Evolutionary conservation across 2,888 invertebrate genomes (phyloP).

Genomic region (Eurytoma adleriae): DNA sequence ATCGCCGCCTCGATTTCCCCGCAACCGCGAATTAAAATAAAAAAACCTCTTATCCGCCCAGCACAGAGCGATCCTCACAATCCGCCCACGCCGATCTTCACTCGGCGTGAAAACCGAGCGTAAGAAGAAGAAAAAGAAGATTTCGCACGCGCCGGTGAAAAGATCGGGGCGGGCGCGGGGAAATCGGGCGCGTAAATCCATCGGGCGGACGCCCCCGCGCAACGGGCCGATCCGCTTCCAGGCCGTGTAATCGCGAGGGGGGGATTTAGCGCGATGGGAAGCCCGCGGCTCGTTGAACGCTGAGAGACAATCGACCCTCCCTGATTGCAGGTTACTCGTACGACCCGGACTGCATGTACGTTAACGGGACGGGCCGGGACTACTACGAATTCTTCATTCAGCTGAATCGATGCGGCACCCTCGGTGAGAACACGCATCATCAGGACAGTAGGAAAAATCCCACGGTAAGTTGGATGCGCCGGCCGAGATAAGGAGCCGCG

Average conservation of each 20-base stretch:
- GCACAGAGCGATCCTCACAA: no score
- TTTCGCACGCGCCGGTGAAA: no score
- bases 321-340: constrained; percentile 88
- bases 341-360: constrained; percentile 96
- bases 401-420: constrained; percentile 92
- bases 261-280: background rate
- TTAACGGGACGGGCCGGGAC: constrained; percentile 93
- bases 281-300: background rate
- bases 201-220: constrained; percentile 14
- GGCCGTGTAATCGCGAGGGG: background rate
- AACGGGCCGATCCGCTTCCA: background rate
- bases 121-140: no score
- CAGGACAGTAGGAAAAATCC: constrained; percentile 91
- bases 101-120: no score
- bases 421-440: constrained; percentile 91
- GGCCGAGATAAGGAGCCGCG: background rate
- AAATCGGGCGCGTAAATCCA: constrained; percentile 29
- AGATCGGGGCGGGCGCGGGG: background rate
- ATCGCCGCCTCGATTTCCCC: no score
- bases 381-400: constrained; percentile 96
- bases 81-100: no score
- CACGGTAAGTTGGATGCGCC: constrained; percentile 81
- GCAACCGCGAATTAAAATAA: no score
- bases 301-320: constrained; percentile 60
- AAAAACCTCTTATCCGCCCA: no score